Percentiles rank a stretch among this genome's conserved stretches.
Conservation (phyloP, 2,113 vertebrate genomes). For the Tyrannus savana region DNA sequence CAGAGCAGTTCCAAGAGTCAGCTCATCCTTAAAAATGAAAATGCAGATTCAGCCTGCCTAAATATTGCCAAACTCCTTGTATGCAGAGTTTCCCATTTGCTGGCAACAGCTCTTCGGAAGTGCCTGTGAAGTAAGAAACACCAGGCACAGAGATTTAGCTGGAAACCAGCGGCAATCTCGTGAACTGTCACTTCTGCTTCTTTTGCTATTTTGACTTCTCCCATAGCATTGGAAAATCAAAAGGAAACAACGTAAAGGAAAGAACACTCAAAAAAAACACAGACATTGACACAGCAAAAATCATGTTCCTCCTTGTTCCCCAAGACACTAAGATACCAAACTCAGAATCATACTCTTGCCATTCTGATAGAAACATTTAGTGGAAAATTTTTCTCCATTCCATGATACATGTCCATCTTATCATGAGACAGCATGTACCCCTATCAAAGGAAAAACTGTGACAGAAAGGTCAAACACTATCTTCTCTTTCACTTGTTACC, state of each 20-base stretch:
- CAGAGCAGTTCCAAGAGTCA: not conserved
- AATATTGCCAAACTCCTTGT: constrained; percentile 9
- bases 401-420: not conserved
- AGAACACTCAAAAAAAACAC: constrained; percentile 36
- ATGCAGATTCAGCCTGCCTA: constrained; percentile 45
- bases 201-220: constrained; percentile 54
- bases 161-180: not conserved
- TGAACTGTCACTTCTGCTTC: constrained; percentile 55
- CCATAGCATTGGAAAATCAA: constrained; percentile 13
- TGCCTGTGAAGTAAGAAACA: constrained; percentile 25
- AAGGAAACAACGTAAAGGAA: constrained; percentile 59
- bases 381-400: not conserved
- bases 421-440: not conserved
- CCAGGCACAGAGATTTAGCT: constrained; percentile 3
- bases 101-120: constrained; percentile 43
- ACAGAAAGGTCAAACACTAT: not conserved
- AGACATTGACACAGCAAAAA: constrained; percentile 59
- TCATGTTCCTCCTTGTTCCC: constrained; percentile 23
- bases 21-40: constrained; percentile 1
- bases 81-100: constrained; percentile 6
- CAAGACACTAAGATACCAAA: not conserved
- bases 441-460: not conserved
- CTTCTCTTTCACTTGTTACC: not conserved
- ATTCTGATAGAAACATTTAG: not conserved
- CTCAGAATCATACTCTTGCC: not conserved